Evolutionary conservation across 2,888 invertebrate species (phyloP), one percentile per base, ranked within the genome.

Genomic region (Allacma fusca): DNA sequence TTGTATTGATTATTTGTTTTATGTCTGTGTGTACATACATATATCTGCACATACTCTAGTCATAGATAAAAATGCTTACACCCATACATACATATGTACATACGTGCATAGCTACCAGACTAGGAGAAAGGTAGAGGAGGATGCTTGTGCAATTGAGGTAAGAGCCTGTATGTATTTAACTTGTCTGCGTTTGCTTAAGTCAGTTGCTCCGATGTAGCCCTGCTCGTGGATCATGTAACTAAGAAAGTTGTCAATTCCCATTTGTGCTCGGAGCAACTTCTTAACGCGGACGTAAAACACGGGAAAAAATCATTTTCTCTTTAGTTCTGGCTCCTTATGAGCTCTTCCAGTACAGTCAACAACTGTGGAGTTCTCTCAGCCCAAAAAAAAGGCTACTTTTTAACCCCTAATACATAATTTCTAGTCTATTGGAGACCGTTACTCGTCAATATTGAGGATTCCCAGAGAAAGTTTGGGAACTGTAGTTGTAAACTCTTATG

Each of bases 1-100:
- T 50, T 16, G 50, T 50, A 50, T 50, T 50, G 50, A 50, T 50
- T 50, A 50, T 50, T 50, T n/a, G 50, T 50, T 50, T 50, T 13
- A 50, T 50, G 16, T 50, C 4, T 9, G 7, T 13, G 5, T 40
- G 40, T n/a, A n/a, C n/a, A n/a, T n/a, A n/a, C n/a, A n/a, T n/a
- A n/a, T n/a, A n/a, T n/a, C n/a, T n/a, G n/a, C n/a, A n/a, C n/a
- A n/a, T n/a, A n/a, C n/a, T 34, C 4, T 9, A 34, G 5, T 9
- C 4, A 4, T 34, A 34, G 7, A n/a, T 16, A 50, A 9, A 16
- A 9, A 4, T 50, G 16, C n/a, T n/a, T 34, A 34, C 34, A 34
- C 34, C 34, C 4, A 4, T 34, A 34, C 50, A n/a, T 16, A 50
- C 16, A 16, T 50, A 4, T 50, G 16, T 50, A 19, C 50, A n/a